A percentile compares a stretch with the other conserved stretches of the same genome.
phyloP scores from a whole-genome alignment of 2,113 vertebrate genomes.

The Dipodomys spectabilis region DNA sequence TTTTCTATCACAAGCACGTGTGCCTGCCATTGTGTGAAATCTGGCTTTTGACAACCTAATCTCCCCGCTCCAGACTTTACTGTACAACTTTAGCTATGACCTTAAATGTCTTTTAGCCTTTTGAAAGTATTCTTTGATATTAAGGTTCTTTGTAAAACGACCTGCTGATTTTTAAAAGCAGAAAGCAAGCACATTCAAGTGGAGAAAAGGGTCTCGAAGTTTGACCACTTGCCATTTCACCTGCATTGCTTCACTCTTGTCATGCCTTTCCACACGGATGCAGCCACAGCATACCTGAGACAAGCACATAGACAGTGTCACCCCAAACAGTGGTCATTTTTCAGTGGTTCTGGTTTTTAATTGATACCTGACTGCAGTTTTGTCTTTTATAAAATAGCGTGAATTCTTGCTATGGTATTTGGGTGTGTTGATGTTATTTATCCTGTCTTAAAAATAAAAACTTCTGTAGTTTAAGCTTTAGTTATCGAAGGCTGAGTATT shows the following conservation, averaged over 20 bases:
- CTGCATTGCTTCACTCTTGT: background rate
- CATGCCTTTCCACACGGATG: background rate
- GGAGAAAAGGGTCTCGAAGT: background rate
- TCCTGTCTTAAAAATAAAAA: conserved; percentile 74
- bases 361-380: background rate
- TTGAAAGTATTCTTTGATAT: conserved; percentile 50
- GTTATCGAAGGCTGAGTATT: background rate
- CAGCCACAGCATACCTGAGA: background rate
- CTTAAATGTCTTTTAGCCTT: background rate
- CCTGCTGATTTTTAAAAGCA: background rate
- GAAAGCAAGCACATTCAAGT: background rate
- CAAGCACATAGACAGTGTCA: background rate
- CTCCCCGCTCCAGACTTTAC: background rate
- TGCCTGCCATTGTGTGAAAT: conserved; percentile 42
- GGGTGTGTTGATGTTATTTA: conserved; percentile 40
- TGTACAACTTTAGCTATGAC: background rate
- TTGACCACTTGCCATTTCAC: background rate
- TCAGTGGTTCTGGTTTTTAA: background rate
- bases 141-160: conserved; percentile 47
- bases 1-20: background rate
- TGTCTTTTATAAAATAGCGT: conserved; percentile 56
- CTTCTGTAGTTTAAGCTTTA: conserved; percentile 64
- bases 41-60: conserved; percentile 21
- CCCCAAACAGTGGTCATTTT: background rate
- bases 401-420: conserved; percentile 37